Evolutionary conservation across 2,797 vertebrate species (phyloP), one percentile per base, ranked within the genome.

Genomic region (Gymnothorax reevesii): DNA sequence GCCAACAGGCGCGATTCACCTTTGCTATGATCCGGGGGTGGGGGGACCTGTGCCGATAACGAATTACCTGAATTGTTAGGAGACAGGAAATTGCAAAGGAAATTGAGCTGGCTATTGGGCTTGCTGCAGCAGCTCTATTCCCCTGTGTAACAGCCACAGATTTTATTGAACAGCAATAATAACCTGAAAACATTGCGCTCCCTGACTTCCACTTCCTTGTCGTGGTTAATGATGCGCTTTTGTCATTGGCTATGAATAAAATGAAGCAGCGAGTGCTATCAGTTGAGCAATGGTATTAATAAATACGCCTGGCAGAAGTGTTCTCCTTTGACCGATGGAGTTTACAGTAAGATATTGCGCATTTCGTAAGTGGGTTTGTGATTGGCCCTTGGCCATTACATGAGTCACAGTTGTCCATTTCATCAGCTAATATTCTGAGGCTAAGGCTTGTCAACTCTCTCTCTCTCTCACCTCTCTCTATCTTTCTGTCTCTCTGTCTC

Each of bases 21-120:
- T 52, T 79, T 79, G 17, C 75, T 54, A 49, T 79, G 9, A 79
- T 54, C 22, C 17, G 9, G 75, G 0, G 13, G n/a, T n/a, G 7
- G 15, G 8, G 22, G 13, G 3, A 79, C 4, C 7, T 7, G 49
- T 4, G 13, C 75, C 22, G 42, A 20, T 13, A 52, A 49, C 54
- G 75, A 79, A 79, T 79, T 79, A 79, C 75, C 75, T 79, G 75
- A 52, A 79, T 79, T 79, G 75, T 52, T 79, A 54, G 75, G 75
- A 15, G 3, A 79, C 49, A 79, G 75, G 75, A 79, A 79, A 79
- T 79, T 79, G 75, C 15, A 12, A 52, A 54, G 75, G 75, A 79
- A 79, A 79, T 79, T 79, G 75, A 52, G 54, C 20, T 54, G 13
- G 42, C 75, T 54, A 5, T 22, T 1, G 49, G 49, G 75, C 75